phyloP scores from a whole-genome alignment of 2,888 invertebrate genomes.

The Bimastos eiseni region DNA sequence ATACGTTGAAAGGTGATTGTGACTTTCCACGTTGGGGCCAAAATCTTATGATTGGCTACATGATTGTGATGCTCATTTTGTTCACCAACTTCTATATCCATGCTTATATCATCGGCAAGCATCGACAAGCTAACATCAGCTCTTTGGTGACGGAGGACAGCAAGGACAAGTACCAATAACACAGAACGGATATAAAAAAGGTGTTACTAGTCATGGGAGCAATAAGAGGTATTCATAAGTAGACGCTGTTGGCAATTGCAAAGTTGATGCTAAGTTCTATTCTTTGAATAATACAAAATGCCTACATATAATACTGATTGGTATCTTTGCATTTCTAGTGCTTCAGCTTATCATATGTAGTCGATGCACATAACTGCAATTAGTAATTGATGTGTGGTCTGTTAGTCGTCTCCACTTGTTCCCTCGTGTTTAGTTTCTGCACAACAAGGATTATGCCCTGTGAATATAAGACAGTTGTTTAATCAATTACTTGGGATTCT shows the following conservation, averaged over 20 bases:
- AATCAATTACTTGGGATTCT: background rate
- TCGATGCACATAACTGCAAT: background rate
- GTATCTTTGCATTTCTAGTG: background rate
- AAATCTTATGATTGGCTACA: slow-evolving; percentile 72
- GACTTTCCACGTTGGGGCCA: slow-evolving; percentile 73
- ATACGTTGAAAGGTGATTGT: slow-evolving; percentile 77
- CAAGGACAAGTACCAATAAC: background rate
- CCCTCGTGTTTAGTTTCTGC: background rate
- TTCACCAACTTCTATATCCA: slow-evolving; percentile 92
- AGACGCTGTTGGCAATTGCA: background rate
- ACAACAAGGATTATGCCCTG: background rate
- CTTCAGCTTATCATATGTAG: background rate
- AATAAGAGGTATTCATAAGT: slow-evolving; percentile 1
- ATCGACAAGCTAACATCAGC: background rate
- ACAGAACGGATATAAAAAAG: slow-evolving; percentile 1
- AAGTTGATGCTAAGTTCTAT: background rate
- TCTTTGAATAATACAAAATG: background rate
- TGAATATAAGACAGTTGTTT: background rate
- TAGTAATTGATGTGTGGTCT: background rate
- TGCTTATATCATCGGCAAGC: slow-evolving; percentile 68
- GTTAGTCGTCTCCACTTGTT: background rate
- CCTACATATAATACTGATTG: background rate
- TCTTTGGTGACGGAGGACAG: background rate
- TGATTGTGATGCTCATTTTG: slow-evolving; percentile 91
- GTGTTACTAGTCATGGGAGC: background rate